phyloP scores from a whole-genome alignment of 2,113 vertebrate species.

The Amblyopsis rosae region DNA sequence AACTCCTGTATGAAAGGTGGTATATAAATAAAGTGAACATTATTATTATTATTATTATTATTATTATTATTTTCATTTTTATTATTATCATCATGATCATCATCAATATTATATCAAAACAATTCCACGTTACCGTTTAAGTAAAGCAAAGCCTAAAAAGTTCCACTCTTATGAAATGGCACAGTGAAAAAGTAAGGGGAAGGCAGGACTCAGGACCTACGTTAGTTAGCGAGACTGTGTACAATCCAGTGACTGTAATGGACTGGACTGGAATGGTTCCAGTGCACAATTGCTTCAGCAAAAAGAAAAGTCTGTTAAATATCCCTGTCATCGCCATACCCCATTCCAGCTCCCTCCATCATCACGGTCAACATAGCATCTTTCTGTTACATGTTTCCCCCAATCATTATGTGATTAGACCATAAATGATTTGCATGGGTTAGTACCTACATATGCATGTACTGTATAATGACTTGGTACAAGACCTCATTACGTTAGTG shows the following conservation, averaged over 20 bases:
- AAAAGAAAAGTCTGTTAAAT: not conserved
- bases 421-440: constrained; percentile 34
- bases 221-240: constrained; percentile 4
- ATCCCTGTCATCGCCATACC: constrained; percentile 2
- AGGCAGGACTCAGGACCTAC: constrained; percentile 8
- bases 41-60: too few species aligned
- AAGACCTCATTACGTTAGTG: constrained; percentile 41
- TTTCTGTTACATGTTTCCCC: constrained; percentile 31
- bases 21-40: too few species aligned
- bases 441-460: constrained; percentile 31
- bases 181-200: not conserved
- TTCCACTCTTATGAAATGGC: not conserved
- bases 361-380: not conserved
- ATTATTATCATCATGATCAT: too few species aligned
- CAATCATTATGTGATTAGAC: constrained; percentile 16
- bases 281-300: constrained; percentile 25
- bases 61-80: too few species aligned
- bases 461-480: constrained; percentile 40
- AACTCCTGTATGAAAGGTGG: too few species aligned
- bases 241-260: constrained; percentile 23
- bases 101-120: too few species aligned
- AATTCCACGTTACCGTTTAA: not conserved
- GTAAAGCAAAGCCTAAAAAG: not conserved
- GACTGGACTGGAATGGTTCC: constrained; percentile 25
- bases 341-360: not conserved